Evolutionary conservation across 2,888 invertebrate genomes (phyloP).

Genomic region (Pristionchus fissidentatus): DNA sequence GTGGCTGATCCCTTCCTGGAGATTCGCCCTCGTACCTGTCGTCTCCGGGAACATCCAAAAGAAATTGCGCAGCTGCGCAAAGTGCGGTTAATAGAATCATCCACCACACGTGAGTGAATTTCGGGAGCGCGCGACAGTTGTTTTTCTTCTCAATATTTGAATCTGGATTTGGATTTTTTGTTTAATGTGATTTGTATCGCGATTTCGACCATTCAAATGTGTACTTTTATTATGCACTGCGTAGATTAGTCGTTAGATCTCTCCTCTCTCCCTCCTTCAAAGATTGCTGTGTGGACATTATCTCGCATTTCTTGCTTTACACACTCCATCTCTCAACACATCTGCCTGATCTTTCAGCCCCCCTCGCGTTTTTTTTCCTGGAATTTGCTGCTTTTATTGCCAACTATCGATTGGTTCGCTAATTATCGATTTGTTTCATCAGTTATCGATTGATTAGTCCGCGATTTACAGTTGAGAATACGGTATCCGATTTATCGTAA

Average conservation of each 20-base stretch:
- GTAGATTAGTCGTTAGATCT: background rate
- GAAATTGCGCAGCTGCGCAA: too few species aligned
- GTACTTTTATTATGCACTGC: too few species aligned
- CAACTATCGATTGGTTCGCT: background rate
- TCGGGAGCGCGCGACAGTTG: too few species aligned
- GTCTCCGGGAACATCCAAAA: too few species aligned
- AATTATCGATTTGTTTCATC: background rate
- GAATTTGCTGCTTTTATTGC: background rate
- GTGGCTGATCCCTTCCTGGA: too few species aligned
- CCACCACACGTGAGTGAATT: too few species aligned
- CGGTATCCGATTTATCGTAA: background rate
- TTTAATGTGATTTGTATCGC: too few species aligned
- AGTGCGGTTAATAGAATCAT: too few species aligned
- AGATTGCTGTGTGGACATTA: conserved; percentile 3
- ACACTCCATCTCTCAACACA: background rate
- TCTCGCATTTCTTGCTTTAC: conserved; percentile 37
- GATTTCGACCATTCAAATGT: too few species aligned
- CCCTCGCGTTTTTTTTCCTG: background rate
- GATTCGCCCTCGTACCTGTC: too few species aligned
- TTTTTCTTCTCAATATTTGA: too few species aligned
- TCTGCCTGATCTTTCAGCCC: conserved; percentile 31
- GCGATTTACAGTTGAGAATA: background rate
- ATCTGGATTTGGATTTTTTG: too few species aligned
- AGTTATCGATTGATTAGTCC: background rate
- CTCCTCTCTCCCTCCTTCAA: background rate